Percentiles rank a stretch among this genome's conserved stretches.
These are phyloP conservation scores for Falco punctatus DNA, from an alignment of 2,113 vertebrate species.

Conservation along the genomic window DNA sequence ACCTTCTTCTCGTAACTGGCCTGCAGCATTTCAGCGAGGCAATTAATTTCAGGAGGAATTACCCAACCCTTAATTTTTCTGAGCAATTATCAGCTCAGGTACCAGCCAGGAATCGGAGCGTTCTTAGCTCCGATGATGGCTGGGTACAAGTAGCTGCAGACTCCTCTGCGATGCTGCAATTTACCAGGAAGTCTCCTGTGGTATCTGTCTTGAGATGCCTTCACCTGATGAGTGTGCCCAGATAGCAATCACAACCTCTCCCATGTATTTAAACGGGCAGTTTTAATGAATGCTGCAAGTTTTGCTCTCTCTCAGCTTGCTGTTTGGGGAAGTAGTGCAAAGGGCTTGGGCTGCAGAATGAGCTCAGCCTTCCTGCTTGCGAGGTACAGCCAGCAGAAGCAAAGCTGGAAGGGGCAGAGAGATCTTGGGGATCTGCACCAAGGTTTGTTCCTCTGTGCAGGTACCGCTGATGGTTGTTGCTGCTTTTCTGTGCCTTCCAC, in stretches of 20 bases:
- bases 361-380: not conserved
- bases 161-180: constrained; percentile 20
- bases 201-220: constrained; percentile 38
- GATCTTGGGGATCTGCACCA: not conserved
- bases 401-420: not conserved
- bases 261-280: not conserved
- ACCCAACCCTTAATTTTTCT: constrained; percentile 71
- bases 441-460: not conserved
- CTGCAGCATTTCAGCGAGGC: not conserved
- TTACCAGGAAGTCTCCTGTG: not conserved
- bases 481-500: not conserved
- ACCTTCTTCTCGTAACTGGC: not conserved
- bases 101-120: constrained; percentile 40
- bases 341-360: not conserved
- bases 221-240: not conserved
- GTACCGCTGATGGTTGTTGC: not conserved
- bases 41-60: constrained; percentile 66
- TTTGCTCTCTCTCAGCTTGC: not conserved
- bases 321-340: not conserved
- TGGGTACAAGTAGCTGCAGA: constrained; percentile 62
- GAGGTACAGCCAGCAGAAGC: not conserved
- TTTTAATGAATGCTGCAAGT: not conserved
- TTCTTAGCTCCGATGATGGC: constrained; percentile 23
- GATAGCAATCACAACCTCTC: constrained; percentile 11
- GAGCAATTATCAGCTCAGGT: constrained; percentile 70